Evolutionary conservation across 2,888 invertebrate genomes (phyloP).

Genomic region (Caenorhabditis panamensis): DNA sequence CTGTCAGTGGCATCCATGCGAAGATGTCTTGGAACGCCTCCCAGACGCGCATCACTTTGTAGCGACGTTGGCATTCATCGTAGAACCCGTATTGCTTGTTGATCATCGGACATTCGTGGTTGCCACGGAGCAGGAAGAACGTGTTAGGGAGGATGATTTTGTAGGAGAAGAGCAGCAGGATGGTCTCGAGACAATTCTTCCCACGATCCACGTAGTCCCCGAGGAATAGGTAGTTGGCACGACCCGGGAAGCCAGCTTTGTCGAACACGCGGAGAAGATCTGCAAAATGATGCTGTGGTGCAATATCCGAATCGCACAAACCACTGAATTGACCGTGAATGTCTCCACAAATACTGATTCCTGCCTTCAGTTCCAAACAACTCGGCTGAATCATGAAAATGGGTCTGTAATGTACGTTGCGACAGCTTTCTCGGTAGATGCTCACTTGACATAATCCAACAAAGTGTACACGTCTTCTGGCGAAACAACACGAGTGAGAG

Average conservation of each 20-base stretch:
- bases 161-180: conserved; percentile 71
- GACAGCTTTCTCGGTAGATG: not conserved
- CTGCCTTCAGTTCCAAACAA: conserved; percentile 69
- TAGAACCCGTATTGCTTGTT: conserved; percentile 76
- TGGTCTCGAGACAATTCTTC: conserved; percentile 69
- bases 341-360: conserved; percentile 76
- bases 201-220: conserved; percentile 77
- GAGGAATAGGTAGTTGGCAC: conserved; percentile 73
- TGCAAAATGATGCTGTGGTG: not conserved
- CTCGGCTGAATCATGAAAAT: conserved; percentile 35
- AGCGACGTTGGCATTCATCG: conserved; percentile 73
- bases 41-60: conserved; percentile 65
- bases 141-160: conserved; percentile 67
- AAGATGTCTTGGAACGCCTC: conserved; percentile 68
- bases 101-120: conserved; percentile 72
- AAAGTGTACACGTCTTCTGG: conserved; percentile 14
- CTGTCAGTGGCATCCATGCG: conserved; percentile 71
- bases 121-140: conserved; percentile 74
- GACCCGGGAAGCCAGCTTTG: conserved; percentile 71
- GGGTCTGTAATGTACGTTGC: conserved; percentile 18
- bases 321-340: conserved; percentile 75
- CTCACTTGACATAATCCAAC: conserved; percentile 14
- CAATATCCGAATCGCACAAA: not conserved
- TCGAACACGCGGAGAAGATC: conserved; percentile 74
- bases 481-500: conserved; percentile 1